These are phyloP conservation scores for Rhynchophorus ferrugineus DNA, from an alignment of 1,140 invertebrate genomes.

Conservation along the genomic window DNA sequence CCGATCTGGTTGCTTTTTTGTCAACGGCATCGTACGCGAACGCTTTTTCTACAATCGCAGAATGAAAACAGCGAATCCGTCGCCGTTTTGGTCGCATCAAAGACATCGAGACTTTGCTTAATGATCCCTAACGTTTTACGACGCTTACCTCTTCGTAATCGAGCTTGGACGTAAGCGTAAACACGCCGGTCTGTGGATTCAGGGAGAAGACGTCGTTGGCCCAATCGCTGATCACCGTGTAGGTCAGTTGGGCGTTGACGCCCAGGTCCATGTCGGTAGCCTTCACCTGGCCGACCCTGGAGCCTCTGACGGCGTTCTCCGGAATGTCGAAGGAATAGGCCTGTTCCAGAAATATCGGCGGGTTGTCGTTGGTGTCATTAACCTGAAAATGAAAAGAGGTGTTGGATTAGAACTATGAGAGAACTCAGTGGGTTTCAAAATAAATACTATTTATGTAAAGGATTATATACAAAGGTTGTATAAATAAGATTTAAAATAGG, in stretches of 20 bases:
- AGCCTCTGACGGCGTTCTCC: constrained; percentile 74
- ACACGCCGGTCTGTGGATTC: constrained; percentile 80
- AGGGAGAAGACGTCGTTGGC: constrained; percentile 89
- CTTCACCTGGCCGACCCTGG: constrained; percentile 70
- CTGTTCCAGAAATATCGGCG: constrained; percentile 74
- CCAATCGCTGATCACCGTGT: constrained; percentile 86
- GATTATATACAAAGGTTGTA: too few relatives aligned
- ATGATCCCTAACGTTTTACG: too few relatives aligned
- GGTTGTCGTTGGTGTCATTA: constrained; percentile 88
- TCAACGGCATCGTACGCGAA: too few relatives aligned
- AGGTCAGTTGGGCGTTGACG: constrained; percentile 79
- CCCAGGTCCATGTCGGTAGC: constrained; percentile 80
- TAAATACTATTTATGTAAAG: too few relatives aligned
- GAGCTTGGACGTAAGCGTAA: constrained; percentile 78
- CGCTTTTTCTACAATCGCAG: too few relatives aligned
- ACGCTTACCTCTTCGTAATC: constrained; percentile 92
- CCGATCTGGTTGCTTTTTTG: too few relatives aligned
- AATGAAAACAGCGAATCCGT: not conserved
- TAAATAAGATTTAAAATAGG: too few relatives aligned
- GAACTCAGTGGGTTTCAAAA: constrained; percentile 1
- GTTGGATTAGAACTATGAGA: constrained; percentile 11
- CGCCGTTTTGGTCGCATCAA: not conserved
- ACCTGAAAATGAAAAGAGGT: constrained; percentile 53
- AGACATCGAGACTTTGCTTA: too few relatives aligned
- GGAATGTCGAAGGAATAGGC: constrained; percentile 85